Evolutionary conservation across 2,113 vertebrate genomes (phyloP), one percentile per base, ranked within the genome.

Genomic region (Elephantulus edwardii): DNA sequence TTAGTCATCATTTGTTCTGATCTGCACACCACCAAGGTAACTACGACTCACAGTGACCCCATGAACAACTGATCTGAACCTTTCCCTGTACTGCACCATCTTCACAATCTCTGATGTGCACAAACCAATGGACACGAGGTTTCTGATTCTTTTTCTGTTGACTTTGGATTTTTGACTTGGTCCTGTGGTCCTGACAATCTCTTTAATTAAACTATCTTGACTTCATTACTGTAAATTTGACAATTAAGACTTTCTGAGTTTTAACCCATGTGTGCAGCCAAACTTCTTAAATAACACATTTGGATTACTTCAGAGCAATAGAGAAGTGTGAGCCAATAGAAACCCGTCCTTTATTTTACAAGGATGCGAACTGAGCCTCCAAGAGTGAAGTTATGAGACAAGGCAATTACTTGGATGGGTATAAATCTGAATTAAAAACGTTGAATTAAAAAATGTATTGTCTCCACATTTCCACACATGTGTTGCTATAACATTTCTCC

Each of bases 151-250:
- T 70, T 64, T 35, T 38, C 52, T 28, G 2, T 14, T 77, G 54
- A 81, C 38, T 72, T 28, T 71, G 17, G 6, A 91, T n/a, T 71
- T 62, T 48, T n/a, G 62, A 2, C 35, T 88, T 54, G 77, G n/a
- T 0, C 24, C 40, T 12, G 0, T 58, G 14, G 1, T 7, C 46
- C 46, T 48, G 44, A 38, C 0, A 50, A 8, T 13, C 0, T 4
- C 14, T 93, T 62, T 50, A 48, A 77, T 58, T 56, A 24, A 48
- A 20, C 35, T 42, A 22, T 38, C 50, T 48, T 76, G 56, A 3
- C 62, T 81, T 76, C 28, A 62, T 88, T 46, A 60, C 14, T 24
- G n/a, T 3, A 58, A 80, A 68, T 12, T 79, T 75, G 35, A 42
- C 14, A 28, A 11, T 56, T 30, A 68, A 83, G 56, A 40, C 19